Conservation (phyloP, 2,113 vertebrate species). For the Microcebus ravelobensis region DNA sequence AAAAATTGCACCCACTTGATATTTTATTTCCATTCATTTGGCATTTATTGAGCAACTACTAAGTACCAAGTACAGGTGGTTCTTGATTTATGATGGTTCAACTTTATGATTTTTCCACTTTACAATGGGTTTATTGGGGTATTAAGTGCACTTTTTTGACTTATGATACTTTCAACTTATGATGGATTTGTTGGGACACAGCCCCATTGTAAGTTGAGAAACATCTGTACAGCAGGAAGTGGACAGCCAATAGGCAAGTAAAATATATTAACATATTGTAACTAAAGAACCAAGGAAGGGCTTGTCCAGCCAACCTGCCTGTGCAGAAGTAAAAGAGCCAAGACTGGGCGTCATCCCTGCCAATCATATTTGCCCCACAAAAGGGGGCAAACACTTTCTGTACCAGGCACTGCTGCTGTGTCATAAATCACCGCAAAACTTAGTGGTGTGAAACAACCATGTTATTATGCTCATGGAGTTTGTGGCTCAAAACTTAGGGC, state of each 20-base stretch:
- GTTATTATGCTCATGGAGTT: neutral
- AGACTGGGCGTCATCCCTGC: rapidly evolving
- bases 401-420: neutral
- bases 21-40: neutral
- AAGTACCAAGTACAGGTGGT: neutral
- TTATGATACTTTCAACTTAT: neutral
- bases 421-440: neutral
- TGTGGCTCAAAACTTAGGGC: neutral
- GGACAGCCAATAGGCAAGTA: neutral
- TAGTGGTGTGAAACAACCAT: neutral
- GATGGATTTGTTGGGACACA: neutral
- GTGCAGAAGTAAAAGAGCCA: neutral
- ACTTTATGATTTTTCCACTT: neutral
- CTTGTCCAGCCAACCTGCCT: neutral
- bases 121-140: too few relatives aligned
- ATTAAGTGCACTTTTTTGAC: neutral
- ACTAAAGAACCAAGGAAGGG: neutral
- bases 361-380: neutral
- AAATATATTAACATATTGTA: neutral
- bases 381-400: neutral
- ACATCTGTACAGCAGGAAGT: neutral
- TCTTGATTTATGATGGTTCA: neutral
- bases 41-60: neutral
- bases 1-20: neutral
- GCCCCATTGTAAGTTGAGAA: neutral